phyloP scores from a whole-genome alignment of 2,113 vertebrate species.

The Salvator merianae region DNA sequence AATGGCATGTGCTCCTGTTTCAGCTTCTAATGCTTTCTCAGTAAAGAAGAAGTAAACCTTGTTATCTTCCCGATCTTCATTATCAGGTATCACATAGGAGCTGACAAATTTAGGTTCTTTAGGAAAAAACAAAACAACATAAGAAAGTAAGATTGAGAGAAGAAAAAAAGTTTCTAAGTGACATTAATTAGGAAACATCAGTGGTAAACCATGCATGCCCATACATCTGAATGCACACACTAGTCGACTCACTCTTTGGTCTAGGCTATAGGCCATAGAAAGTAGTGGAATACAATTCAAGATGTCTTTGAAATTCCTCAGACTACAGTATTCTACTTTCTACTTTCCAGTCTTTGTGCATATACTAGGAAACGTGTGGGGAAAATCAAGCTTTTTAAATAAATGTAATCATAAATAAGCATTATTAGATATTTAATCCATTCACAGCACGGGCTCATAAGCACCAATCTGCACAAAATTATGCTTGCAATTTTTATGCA shows the following conservation, averaged over 20 bases:
- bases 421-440: not conserved
- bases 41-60: constrained; percentile 98
- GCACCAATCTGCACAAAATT: not conserved
- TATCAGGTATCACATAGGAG: constrained; percentile 91
- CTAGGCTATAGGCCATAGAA: too few species aligned
- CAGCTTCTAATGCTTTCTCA: constrained; percentile 86
- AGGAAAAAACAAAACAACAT: not conserved
- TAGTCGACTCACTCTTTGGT: not conserved
- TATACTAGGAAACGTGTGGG: not conserved
- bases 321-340: not conserved
- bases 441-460: not conserved
- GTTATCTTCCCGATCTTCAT: constrained; percentile 91
- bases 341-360: not conserved
- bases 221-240: not conserved
- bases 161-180: not conserved
- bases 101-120: constrained; percentile 94
- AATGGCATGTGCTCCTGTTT: constrained; percentile 81
- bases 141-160: fast-evolving
- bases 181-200: not conserved
- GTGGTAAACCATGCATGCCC: not conserved
- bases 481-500: not conserved
- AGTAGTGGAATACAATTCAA: not conserved
- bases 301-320: not conserved
- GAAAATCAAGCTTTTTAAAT: not conserved
- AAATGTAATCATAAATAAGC: not conserved